phyloP scores from a whole-genome alignment of 2,888 invertebrate species.

The Sussaba pulchella region DNA sequence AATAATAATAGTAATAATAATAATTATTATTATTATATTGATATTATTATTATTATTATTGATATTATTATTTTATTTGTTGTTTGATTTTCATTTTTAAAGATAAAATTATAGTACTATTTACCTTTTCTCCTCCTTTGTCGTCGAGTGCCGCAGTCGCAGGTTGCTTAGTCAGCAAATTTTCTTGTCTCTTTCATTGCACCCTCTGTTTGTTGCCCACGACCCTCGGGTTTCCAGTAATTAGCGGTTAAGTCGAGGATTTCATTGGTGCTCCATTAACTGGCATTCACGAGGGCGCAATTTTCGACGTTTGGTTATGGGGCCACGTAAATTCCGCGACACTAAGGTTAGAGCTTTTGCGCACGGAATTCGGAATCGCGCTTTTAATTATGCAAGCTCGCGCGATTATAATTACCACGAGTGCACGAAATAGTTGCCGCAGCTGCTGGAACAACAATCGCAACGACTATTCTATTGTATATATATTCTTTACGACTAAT shows the following conservation, averaged over 20 bases:
- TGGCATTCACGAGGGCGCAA: conserved; percentile 60
- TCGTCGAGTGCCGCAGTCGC: conserved; percentile 32
- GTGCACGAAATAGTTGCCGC: conserved; percentile 42
- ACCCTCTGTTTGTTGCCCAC: conserved; percentile 64
- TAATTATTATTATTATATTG: too few relatives aligned
- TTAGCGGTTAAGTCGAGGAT: conserved; percentile 71
- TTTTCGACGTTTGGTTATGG: conserved; percentile 55
- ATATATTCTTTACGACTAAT: too few relatives aligned
- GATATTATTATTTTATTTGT: too few relatives aligned
- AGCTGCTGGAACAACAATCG: conserved; percentile 48
- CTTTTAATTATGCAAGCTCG: conserved; percentile 76
- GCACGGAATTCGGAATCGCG: conserved; percentile 60
- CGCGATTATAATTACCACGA: conserved; percentile 65
- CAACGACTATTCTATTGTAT: conserved; percentile 51
- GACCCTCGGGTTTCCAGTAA: conserved; percentile 54
- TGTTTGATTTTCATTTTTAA: conserved; percentile 15
- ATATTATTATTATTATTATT: too few relatives aligned
- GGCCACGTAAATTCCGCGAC: conserved; percentile 18
- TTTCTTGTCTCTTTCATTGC: conserved; percentile 40
- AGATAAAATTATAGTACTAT: conserved; percentile 59
- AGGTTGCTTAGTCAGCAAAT: conserved; percentile 26
- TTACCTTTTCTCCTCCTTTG: conserved; percentile 33
- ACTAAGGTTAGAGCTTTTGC: background rate
- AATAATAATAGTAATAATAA: too few relatives aligned
- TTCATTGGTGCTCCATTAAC: conserved; percentile 71